phyloP scores from a whole-genome alignment of 2,113 vertebrate species.

The Regulus satrapa region DNA sequence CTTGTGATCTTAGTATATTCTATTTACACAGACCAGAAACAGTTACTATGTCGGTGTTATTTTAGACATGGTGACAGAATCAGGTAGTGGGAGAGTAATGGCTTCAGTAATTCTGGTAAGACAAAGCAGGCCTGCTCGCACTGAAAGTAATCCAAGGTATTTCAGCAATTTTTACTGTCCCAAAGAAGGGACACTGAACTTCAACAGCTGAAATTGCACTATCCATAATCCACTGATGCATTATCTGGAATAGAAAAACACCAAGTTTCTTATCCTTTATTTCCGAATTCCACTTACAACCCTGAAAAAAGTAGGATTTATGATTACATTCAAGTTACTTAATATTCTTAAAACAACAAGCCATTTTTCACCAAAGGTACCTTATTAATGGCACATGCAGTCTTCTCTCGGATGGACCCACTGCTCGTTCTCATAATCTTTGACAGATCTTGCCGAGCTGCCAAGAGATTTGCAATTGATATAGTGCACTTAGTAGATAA shows the following conservation, averaged over 20 bases:
- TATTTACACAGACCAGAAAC: not conserved
- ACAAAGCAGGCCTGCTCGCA: not conserved
- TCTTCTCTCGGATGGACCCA: conserved; percentile 89
- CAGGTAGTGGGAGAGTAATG: not conserved
- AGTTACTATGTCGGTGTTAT: not conserved
- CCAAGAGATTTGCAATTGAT: conserved; percentile 87
- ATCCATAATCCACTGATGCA: not conserved
- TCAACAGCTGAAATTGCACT: not conserved
- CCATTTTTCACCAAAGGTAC: conserved; percentile 60
- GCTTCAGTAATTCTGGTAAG: not conserved
- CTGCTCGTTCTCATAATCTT: conserved; percentile 96
- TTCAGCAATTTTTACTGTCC: not conserved
- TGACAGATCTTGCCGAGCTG: conserved; percentile 92
- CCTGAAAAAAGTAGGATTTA: not conserved
- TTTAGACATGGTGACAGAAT: not conserved
- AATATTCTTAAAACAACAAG: not conserved
- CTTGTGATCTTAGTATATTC: not conserved
- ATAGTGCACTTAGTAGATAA: conserved; percentile 80
- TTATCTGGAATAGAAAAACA: not conserved
- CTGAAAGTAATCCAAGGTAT: not conserved
- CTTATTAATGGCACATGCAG: conserved; percentile 96
- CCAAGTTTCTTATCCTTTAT: not conserved
- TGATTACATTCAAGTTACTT: not conserved
- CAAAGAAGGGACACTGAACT: not conserved
- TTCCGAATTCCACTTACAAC: not conserved